Base-by-base conservation (phyloP, 23 tunicate genomes). In the Oikopleura vanhoeffeni region DNA sequence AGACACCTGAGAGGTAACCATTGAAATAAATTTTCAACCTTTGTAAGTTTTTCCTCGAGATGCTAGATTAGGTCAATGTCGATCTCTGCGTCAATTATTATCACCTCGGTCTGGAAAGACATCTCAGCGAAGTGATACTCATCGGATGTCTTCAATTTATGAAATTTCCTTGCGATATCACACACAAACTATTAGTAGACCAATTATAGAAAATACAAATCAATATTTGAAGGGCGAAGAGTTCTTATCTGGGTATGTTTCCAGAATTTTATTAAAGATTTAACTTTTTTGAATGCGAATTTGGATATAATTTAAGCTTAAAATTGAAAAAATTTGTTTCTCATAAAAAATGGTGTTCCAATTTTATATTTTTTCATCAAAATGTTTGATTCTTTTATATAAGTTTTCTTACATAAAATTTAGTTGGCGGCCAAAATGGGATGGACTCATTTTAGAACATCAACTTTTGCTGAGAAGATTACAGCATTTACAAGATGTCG, bases 361-460 rank as follows among this genome's bases (percentile, higher is more conserved):
- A n/a, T n/a, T n/a, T n/a, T n/a, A n/a, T n/a, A n/a, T n/a, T n/a
- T n/a, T n/a, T n/a, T n/a, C n/a, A n/a, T n/a, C n/a, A n/a, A n/a
- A n/a, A n/a, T n/a, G n/a, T n/a, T n/a, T n/a, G n/a, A n/a, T n/a
- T n/a, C n/a, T n/a, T n/a, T n/a, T n/a, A n/a, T n/a, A n/a, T n/a
- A n/a, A n/a, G n/a, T n/a, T n/a, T n/a, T n/a, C n/a, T n/a, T n/a
- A n/a, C n/a, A n/a, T n/a, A n/a, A n/a, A 18, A 71, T 71, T 30
- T 71, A 71, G 79, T 24, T 71, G 79, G 79, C 79, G 79, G 38
- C 79, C 79, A 30, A 71, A 71, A 32, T 71, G 79, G 79, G 79
- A 71, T 38, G 79, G 79, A 30, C 38, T 71, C 34, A 71, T 71
- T 32, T 71, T 71, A 30, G 79, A 71, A 71, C 79, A 71, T 71